Base-by-base conservation (phyloP, 2,113 vertebrate species). In the Otolemur garnettii region DNA sequence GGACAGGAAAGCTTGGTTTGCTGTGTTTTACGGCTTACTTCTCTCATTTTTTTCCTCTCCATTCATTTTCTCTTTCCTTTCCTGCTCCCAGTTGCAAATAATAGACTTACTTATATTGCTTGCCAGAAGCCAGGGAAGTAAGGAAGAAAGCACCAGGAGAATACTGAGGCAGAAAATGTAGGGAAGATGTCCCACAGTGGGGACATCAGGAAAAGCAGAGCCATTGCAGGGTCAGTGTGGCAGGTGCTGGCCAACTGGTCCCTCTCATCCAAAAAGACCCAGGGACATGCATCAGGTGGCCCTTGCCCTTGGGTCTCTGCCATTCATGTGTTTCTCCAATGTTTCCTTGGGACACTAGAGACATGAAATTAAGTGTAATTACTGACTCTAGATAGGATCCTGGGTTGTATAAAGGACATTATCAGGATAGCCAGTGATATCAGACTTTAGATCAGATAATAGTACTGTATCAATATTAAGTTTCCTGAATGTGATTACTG, bases 31-130 rank as follows among this genome's bases (percentile, higher is more conserved):
- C 72, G 33, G 15, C 28, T 53, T 64, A 11, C 35, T 17, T 75
- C 90, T 94, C n/a, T 59, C 60, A 50, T 21, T 59, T 26, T 82
- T 55, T 69, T 62, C 45, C 45, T 72, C 42, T n/a, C 33, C 19
- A 7, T n/a, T 85, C 42, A 50, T 77, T 89, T 90, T 45, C 45
- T 85, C 60, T 83, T 90, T 71, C 64, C 71, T 90, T 80, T 72
- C 42, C 50, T 64, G 33, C 35, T 72, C 71, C 77, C 7, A 21
- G 21, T 26, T 71, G 68, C 82, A 53, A 11, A 33, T 6, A 28
- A 68, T 1, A 21, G 35, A 93, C 5, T 38, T 28, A 10, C 10
- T 64, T 64, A 64, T 28, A 5, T 60, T 26, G 35, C 24, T 91
- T 78, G 77, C 78, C 53, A 57, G 62, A 35, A 78, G 45, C 22